Conservation (phyloP, 2,797 vertebrate species). For the Pangasius sanitwongsei region DNA sequence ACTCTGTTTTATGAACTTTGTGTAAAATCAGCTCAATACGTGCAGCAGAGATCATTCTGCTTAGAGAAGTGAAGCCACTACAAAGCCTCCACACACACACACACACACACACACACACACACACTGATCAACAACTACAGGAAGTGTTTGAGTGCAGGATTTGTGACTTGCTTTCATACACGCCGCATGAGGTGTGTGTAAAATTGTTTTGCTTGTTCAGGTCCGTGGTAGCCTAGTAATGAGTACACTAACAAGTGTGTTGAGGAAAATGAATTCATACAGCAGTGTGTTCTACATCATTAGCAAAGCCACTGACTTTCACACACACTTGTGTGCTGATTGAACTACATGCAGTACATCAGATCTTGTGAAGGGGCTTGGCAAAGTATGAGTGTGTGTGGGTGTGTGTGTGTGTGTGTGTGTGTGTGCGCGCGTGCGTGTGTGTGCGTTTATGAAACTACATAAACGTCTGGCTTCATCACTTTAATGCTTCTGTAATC, state of each 20-base stretch:
- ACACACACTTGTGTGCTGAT: neutral
- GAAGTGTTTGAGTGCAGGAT: constrained; percentile 12
- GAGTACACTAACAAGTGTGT: neutral
- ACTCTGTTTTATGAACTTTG: neutral
- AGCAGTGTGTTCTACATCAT: neutral
- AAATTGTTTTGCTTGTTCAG: neutral
- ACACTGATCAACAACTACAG: constrained; percentile 18
- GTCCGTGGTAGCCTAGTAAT: neutral
- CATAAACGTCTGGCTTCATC: constrained; percentile 29
- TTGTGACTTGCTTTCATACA: neutral
- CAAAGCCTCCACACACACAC: neutral
- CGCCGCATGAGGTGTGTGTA: neutral
- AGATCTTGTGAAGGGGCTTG: neutral
- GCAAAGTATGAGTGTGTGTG: neutral
- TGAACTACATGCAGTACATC: neutral
- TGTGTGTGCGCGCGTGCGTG: neutral
- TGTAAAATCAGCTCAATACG: neutral
- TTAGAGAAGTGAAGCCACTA: neutral
- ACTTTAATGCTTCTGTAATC: constrained; percentile 43
- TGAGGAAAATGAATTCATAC: neutral
- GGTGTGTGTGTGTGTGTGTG: neutral
- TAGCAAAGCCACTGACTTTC: neutral
- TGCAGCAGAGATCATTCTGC: neutral
- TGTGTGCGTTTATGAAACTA: neutral
- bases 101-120: too few relatives aligned